phyloP scores from a whole-genome alignment of 2,888 invertebrate genomes.

The Aphodius granarius region DNA sequence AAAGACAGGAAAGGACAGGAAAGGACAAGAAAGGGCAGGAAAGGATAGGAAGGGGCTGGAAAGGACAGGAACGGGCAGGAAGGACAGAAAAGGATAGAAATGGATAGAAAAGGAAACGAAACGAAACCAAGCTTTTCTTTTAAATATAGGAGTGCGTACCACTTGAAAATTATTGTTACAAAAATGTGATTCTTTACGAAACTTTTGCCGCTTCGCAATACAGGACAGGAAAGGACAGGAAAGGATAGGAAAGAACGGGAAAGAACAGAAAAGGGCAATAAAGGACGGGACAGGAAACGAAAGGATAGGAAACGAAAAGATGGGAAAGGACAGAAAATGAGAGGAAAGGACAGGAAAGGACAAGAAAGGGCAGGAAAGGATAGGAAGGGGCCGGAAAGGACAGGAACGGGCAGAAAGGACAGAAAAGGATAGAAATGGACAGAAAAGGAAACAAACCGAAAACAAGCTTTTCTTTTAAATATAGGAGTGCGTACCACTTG shows the following conservation, averaged over 20 bases:
- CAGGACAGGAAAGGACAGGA: conserved; percentile 22
- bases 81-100: conserved; percentile 21
- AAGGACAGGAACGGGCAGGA: conserved; percentile 25
- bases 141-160: conserved; percentile 8
- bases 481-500: not conserved
- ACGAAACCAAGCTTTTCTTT: not conserved
- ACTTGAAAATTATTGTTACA: no score
- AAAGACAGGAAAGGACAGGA: conserved; percentile 20
- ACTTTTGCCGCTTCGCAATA: no score
- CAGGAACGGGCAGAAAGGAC: conserved; percentile 21
- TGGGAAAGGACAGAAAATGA: conserved; percentile 15
- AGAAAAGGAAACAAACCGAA: not conserved
- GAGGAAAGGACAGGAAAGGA: conserved; percentile 18
- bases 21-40: conserved; percentile 23
- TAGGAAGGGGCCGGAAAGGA: conserved; percentile 24
- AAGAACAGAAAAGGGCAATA: conserved; percentile 7
- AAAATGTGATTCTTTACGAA: no score
- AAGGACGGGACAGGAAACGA: not conserved
- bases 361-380: conserved; percentile 24
- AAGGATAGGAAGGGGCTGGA: conserved; percentile 24
- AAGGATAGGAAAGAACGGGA: conserved; percentile 10
- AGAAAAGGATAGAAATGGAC: conserved; percentile 20
- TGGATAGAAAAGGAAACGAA: conserved; percentile 7
- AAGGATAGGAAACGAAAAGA: not conserved
- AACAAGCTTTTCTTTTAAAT: conserved; percentile 1